A percentile compares a stretch with the other conserved stretches of the same genome.
Evolutionary conservation across 2,888 invertebrate genomes (phyloP).

Genomic region (Galeruca laticollis): DNA sequence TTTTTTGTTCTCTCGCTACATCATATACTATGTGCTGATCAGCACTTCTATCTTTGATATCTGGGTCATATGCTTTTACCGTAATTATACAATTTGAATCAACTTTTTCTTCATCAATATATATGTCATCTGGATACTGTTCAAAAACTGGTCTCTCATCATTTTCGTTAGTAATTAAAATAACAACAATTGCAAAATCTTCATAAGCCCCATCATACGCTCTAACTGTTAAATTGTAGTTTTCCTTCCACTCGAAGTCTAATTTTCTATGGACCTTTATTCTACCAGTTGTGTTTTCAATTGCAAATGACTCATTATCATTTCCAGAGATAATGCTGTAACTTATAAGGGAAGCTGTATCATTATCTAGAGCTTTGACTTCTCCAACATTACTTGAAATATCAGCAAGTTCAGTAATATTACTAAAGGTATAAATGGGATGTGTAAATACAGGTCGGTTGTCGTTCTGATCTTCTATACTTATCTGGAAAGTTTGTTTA

Average conservation of each 20-base stretch:
- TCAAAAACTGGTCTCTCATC: slow-evolving; percentile 91
- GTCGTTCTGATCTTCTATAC: slow-evolving; percentile 96
- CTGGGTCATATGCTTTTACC: slow-evolving; percentile 87
- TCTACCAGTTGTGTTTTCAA: slow-evolving; percentile 87
- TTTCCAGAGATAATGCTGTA: slow-evolving; percentile 93
- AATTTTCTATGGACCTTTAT: slow-evolving; percentile 82
- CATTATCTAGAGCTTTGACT: slow-evolving; percentile 88
- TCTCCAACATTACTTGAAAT: slow-evolving; percentile 86
- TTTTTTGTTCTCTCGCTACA: slow-evolving; percentile 79
- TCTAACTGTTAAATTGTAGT: slow-evolving; percentile 84
- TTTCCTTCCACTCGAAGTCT: slow-evolving; percentile 88
- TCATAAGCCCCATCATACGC: slow-evolving; percentile 88
- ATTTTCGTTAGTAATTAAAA: slow-evolving; percentile 90
- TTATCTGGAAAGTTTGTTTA: slow-evolving; percentile 87
- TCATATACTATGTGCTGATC: slow-evolving; percentile 84
- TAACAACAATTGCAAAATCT: slow-evolving; percentile 85
- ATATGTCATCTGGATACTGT: slow-evolving; percentile 77
- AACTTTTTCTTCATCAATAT: slow-evolving; percentile 84
- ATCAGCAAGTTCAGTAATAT: slow-evolving; percentile 86
- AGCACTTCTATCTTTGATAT: slow-evolving; percentile 80
- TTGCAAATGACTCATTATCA: slow-evolving; percentile 85
- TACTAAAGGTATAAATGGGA: slow-evolving; percentile 78
- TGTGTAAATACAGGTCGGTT: slow-evolving; percentile 92
- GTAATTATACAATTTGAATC: slow-evolving; percentile 78
- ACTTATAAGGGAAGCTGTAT: slow-evolving; percentile 87